Percentiles rank a stretch among this genome's conserved stretches.
These are phyloP conservation scores for Maccullochella peelii DNA, from an alignment of 2,113 vertebrate species.

Conservation along the genomic window DNA sequence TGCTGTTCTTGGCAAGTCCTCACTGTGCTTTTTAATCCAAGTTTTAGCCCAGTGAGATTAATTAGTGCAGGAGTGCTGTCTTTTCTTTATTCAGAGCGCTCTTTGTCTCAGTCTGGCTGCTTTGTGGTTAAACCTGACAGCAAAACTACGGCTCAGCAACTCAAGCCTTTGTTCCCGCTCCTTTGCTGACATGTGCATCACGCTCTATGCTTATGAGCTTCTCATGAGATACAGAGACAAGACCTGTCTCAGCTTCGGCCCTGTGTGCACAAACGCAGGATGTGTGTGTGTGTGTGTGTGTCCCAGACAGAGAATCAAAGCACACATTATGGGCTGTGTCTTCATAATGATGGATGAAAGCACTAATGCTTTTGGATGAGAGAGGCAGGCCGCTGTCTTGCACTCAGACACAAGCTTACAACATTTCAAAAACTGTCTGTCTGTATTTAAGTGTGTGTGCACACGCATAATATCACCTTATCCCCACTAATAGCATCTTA, in stretches of 20 bases:
- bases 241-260: slow-evolving; percentile 39
- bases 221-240: slow-evolving; percentile 50
- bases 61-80: neutral
- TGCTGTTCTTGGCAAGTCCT: neutral
- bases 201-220: slow-evolving; percentile 39
- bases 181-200: slow-evolving; percentile 58
- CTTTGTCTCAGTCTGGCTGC: neutral
- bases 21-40: neutral
- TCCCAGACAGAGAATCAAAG: slow-evolving; percentile 37
- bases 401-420: slow-evolving; percentile 25
- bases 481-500: neutral
- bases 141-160: slow-evolving; percentile 15
- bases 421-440: slow-evolving; percentile 11
- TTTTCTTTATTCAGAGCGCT: neutral
- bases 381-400: slow-evolving; percentile 18
- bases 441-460: neutral
- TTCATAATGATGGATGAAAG: slow-evolving; percentile 56
- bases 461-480: neutral
- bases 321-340: slow-evolving; percentile 29
- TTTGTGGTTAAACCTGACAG: neutral
- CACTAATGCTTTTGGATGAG: slow-evolving; percentile 57
- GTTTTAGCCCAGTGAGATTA: slow-evolving; percentile 28
- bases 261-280: slow-evolving; percentile 18
- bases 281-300: slow-evolving; percentile 27
- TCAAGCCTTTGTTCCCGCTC: slow-evolving; percentile 33